Evolutionary conservation across 2,797 vertebrate species (phyloP).

Genomic region (Crax fasciolata): DNA sequence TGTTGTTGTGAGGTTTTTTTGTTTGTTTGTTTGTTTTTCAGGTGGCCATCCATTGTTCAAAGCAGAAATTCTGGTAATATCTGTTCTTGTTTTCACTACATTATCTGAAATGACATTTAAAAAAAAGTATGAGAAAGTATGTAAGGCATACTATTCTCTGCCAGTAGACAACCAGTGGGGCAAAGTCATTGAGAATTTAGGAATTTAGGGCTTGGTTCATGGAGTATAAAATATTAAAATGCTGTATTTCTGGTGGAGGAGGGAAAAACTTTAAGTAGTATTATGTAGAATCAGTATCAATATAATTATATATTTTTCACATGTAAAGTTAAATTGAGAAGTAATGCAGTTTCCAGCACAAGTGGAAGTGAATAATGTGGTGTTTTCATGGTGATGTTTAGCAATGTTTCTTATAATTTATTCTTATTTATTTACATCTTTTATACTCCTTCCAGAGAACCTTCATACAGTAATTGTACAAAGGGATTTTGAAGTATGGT

Average conservation of each 20-base stretch:
- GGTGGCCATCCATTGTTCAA: accelerated
- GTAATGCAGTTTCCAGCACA: background rate
- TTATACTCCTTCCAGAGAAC: background rate
- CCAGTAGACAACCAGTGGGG: background rate
- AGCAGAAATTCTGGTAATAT: background rate
- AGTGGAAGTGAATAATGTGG: background rate
- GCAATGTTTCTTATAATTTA: background rate
- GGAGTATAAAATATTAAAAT: background rate
- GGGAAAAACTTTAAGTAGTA: background rate
- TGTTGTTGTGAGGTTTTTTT: too few relatives aligned
- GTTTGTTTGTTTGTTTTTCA: background rate
- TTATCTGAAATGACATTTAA: background rate
- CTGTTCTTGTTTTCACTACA: background rate
- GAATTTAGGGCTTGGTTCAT: background rate
- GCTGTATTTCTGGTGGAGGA: background rate
- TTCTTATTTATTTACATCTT: background rate
- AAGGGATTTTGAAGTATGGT: background rate
- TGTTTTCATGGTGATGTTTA: background rate
- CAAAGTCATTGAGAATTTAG: background rate
- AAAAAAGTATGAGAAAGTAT: background rate
- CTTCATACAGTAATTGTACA: background rate
- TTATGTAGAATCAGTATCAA: background rate
- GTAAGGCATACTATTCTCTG: background rate
- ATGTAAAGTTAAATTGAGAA: background rate
- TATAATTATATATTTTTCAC: background rate